phyloP scores from a whole-genome alignment of 1,140 invertebrate genomes.

The Cydia strobilella region DNA sequence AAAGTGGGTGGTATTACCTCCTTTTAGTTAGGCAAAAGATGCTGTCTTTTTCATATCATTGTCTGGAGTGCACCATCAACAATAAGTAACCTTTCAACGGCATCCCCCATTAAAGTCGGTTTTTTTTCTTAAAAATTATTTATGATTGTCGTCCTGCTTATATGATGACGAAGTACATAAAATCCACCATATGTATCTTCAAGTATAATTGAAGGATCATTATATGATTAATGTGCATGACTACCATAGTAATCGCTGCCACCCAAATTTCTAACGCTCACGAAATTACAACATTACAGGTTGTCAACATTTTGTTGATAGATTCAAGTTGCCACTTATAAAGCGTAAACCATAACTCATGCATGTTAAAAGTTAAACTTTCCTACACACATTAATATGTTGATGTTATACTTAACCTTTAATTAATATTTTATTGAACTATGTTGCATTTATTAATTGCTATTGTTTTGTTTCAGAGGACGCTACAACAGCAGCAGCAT shows the following conservation, averaged over 20 bases:
- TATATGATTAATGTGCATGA: slow-evolving; percentile 1
- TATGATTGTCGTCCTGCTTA: neutral
- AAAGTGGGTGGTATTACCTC: no score
- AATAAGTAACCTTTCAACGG: no score
- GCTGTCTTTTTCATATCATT: no score
- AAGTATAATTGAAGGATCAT: slow-evolving; percentile 8
- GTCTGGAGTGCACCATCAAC: no score
- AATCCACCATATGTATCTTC: slow-evolving; percentile 6
- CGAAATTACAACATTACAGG: neutral
- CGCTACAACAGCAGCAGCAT: slow-evolving; percentile 83
- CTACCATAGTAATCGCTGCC: slow-evolving; percentile 13
- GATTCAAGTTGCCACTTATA: neutral
- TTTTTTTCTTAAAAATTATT: no score
- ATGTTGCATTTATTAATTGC: slow-evolving; percentile 10
- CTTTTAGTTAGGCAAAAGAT: no score
- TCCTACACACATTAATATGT: no score
- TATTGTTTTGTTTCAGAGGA: slow-evolving; percentile 82
- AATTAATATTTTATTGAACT: no score
- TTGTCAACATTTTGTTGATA: neutral
- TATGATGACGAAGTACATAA: slow-evolving; percentile 5
- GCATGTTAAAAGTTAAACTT: no score
- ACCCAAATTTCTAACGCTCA: neutral
- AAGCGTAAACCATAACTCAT: no score
- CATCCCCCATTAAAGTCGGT: no score
- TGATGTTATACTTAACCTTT: no score